Evolutionary conservation across 1,140 invertebrate species (phyloP).

Genomic region (Colletes latitarsis): DNA sequence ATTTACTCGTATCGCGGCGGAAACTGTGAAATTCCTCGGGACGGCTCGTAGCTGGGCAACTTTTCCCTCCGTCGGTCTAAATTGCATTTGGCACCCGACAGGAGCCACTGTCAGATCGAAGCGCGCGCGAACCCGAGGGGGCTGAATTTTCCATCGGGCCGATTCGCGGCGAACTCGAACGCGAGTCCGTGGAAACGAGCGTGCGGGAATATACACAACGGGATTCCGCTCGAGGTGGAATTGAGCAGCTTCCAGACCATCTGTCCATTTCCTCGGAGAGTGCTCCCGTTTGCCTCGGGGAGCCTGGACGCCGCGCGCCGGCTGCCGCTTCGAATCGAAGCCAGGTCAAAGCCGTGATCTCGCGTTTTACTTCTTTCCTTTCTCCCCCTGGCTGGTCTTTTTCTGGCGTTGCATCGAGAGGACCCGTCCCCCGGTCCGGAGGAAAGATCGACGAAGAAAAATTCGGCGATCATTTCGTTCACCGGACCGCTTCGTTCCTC

Average conservation of each 20-base stretch:
- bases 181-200: conserved; percentile 38
- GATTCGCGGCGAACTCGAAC: conserved; percentile 27
- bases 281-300: conserved; percentile 64
- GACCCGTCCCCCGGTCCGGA: neutral
- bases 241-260: conserved; percentile 66
- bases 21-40: conserved; percentile 13
- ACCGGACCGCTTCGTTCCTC: conserved; percentile 9
- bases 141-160: conserved; percentile 57
- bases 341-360: conserved; percentile 29
- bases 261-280: conserved; percentile 68
- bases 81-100: conserved; percentile 37
- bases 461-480: conserved; percentile 50
- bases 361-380: conserved; percentile 3
- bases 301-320: conserved; percentile 32
- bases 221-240: conserved; percentile 65
- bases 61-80: conserved; percentile 5
- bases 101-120: conserved; percentile 22
- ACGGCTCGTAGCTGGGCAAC: neutral
- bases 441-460: conserved; percentile 29
- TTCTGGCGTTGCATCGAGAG: neutral
- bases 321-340: conserved; percentile 56
- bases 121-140: conserved; percentile 19
- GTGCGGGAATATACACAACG: conserved; percentile 58
- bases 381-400: neutral
- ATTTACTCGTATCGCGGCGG: neutral